These are phyloP conservation scores for Odontothrips loti DNA, from an alignment of 2,888 invertebrate species.

Conservation along the genomic window DNA sequence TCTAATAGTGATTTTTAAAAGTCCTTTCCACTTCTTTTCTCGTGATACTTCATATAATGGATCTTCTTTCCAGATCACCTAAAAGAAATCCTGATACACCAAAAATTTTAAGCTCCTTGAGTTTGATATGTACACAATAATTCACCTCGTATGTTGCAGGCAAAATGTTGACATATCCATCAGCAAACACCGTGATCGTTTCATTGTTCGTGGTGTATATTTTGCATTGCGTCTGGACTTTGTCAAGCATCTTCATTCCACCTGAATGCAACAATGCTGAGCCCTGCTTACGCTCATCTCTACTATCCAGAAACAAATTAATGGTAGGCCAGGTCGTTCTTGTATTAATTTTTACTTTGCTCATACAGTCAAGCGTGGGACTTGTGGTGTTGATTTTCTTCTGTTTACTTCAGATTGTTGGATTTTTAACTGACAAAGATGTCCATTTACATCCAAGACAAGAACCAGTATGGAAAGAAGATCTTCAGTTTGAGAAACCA, in stretches of 20 bases:
- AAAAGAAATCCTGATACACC: background rate
- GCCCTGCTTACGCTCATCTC: background rate
- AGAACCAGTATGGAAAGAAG: conserved; percentile 3
- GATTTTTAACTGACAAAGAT: background rate
- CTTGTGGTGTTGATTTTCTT: background rate
- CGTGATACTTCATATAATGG: background rate
- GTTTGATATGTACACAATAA: background rate
- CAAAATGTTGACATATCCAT: conserved; percentile 35
- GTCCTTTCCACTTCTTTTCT: background rate
- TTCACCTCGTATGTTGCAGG: too few relatives aligned
- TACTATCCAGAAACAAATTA: background rate
- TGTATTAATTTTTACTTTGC: background rate
- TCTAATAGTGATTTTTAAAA: background rate
- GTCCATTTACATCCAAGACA: background rate
- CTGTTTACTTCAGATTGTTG: background rate
- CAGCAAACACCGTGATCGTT: conserved; percentile 49
- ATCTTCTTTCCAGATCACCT: background rate
- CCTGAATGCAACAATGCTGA: conserved; percentile 53
- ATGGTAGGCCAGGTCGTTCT: background rate
- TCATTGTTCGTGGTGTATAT: conserved; percentile 65
- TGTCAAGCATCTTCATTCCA: conserved; percentile 67
- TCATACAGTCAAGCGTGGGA: background rate
- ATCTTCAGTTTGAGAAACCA: background rate
- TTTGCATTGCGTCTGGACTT: conserved; percentile 68
- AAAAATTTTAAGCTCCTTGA: background rate